These are phyloP conservation scores for Octodonta nipae DNA, from an alignment of 2,888 invertebrate genomes.

Conservation along the genomic window DNA sequence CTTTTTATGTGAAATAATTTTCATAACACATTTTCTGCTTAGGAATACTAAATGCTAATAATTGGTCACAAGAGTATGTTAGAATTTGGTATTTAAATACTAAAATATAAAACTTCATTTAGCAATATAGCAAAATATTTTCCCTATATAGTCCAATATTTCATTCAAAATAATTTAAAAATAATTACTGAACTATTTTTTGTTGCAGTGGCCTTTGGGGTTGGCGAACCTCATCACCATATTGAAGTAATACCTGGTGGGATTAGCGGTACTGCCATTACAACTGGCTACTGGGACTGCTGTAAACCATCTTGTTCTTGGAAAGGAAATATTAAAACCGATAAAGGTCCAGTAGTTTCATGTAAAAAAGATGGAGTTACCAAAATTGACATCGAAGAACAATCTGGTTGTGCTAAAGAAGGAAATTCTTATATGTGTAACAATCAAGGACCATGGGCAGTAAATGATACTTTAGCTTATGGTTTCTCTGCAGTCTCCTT, in stretches of 20 bases:
- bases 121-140: no score
- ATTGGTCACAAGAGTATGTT: no score
- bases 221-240: no score
- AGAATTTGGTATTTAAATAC: no score
- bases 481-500: conserved; percentile 16
- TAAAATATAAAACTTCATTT: no score
- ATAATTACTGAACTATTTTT: no score
- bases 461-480: conserved; percentile 11
- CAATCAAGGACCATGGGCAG: conserved; percentile 13
- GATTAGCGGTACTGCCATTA: conserved; percentile 2
- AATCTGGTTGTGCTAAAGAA: conserved; percentile 2
- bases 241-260: conserved; percentile 1
- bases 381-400: not conserved
- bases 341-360: conserved; percentile 1
- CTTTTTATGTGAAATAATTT: no score
- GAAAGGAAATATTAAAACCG: not conserved
- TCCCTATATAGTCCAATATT: no score
- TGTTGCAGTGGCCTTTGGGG: no score
- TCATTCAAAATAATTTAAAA: no score
- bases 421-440: conserved; percentile 14
- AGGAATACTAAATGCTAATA: no score
- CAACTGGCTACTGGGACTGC: conserved; percentile 5
- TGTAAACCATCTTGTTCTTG: conserved; percentile 4
- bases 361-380: conserved; percentile 3
- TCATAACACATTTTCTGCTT: no score